A percentile compares a stretch with the other conserved stretches of the same genome.
Conservation (phyloP, 2,797 vertebrate species). For the Alectoris magna region DNA sequence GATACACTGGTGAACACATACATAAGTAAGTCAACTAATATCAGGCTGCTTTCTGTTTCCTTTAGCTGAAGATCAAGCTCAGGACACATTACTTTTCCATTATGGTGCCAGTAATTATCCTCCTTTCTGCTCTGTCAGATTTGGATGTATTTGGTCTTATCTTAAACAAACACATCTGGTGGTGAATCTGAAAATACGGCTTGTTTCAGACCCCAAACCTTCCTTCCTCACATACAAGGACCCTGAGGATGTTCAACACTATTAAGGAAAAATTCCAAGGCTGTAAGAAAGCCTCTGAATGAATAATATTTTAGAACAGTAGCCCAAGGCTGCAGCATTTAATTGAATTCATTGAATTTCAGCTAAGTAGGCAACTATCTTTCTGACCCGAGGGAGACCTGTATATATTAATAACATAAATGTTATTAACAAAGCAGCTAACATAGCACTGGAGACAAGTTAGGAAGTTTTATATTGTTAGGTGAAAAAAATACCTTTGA, state of each 20-base stretch:
- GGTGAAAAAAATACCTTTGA: neutral
- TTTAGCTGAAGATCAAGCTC: neutral
- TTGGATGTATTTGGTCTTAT: slow-evolving; percentile 43
- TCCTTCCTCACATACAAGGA: slow-evolving; percentile 23
- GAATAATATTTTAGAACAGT: slow-evolving; percentile 36
- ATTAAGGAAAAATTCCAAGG: slow-evolving; percentile 33
- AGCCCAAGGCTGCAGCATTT: slow-evolving; percentile 47
- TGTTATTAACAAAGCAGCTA: slow-evolving; percentile 41
- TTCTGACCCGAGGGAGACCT: slow-evolving; percentile 40
- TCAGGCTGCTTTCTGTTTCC: neutral
- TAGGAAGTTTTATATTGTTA: neutral
- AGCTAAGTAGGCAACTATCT: slow-evolving; percentile 49
- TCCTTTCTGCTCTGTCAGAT: neutral
- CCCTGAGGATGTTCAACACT: slow-evolving; percentile 41
- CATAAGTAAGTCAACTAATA: neutral
- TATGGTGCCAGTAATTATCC: neutral
- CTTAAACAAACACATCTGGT: slow-evolving; percentile 60
- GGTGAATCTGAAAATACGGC: slow-evolving; percentile 34
- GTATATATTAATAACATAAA: slow-evolving; percentile 27
- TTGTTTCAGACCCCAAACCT: slow-evolving; percentile 53
- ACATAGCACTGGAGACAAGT: neutral
- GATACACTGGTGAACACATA: accelerated
- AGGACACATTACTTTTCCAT: neutral
- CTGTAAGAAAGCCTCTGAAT: slow-evolving; percentile 7
- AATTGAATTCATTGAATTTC: slow-evolving; percentile 64